Evolutionary conservation across 2,113 vertebrate genomes (phyloP), one percentile per base, ranked within the genome.

Genomic region (Pangasianodon hypophthalmus): DNA sequence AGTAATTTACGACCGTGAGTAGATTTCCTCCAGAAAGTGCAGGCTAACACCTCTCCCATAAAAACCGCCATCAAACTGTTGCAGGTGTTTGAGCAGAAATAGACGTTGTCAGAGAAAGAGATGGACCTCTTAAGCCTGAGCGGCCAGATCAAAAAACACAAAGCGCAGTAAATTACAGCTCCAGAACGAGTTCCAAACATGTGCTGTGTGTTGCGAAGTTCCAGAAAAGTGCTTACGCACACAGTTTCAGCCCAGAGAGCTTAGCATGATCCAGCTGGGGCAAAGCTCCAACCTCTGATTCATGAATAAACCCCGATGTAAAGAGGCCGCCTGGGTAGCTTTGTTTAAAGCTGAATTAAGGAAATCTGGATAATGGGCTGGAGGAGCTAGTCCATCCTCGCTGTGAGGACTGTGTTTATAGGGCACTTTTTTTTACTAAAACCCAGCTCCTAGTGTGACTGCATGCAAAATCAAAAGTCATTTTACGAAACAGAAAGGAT

Each of bases 71-170:
- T 91, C 88, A 87, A 21, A 91, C 88, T 88, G 88, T 60, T 84
- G 84, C 90, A 89, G 84, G 90, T 89, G 90, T 89, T 88, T 54
- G 44, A 83, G 87, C 44, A 83, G 84, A 89, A 91, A 91, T 52
- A 89, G 77, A 83, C 54, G 24, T 87, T 83, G 71, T 86, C 26
- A 41, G 73, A 86, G 90, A 81, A 60, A 10, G 21, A 86, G 75
- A 58, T 24, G 52, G 37, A 86, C 50, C 81, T 88, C 71, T 26
- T 50, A 80, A 71, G 87, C 87, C 84, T 26, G 48, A 73, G 77
- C 87, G 69, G 85, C 84, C 79, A 58, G 75, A 86, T 80, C 46
- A 80, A 75, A 69, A 69, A 18, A 48, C 6, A 67, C 11, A 54
- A 67, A 60, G 26, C 11, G 85, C 10, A 58, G 82, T 92, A 82